phyloP scores from a whole-genome alignment of 2,888 invertebrate genomes.

The Drosophila phalerata region DNA sequence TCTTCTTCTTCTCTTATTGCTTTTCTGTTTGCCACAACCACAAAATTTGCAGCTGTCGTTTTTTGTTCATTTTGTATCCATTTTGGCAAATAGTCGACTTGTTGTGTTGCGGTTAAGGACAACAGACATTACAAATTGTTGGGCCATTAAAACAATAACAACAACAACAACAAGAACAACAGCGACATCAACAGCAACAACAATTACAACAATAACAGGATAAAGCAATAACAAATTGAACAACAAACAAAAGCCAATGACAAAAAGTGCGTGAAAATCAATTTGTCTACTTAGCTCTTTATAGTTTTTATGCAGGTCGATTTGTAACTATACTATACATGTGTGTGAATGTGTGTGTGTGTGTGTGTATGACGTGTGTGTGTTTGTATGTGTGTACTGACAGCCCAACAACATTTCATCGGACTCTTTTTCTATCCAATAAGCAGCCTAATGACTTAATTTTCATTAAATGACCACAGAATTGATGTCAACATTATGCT shows the following conservation, averaged over 20 bases:
- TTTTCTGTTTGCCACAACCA: conserved; percentile 4
- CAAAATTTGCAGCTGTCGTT: conserved; percentile 29
- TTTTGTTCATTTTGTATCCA: conserved; percentile 28
- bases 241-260: conserved; percentile 43
- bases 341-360: not conserved
- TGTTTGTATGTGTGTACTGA: conserved; percentile 21
- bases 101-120: conserved; percentile 44
- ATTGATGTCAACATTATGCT: conserved; percentile 60
- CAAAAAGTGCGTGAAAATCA: conserved; percentile 65
- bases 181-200: conserved; percentile 8
- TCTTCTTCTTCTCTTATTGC: too few species aligned
- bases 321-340: conserved; percentile 7
- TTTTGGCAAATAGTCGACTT: conserved; percentile 51
- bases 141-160: conserved; percentile 48
- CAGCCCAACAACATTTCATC: conserved; percentile 38
- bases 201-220: conserved; percentile 16
- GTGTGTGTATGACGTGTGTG: conserved; percentile 8
- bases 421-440: conserved; percentile 12
- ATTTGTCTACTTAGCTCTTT: conserved; percentile 52
- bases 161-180: conserved; percentile 12
- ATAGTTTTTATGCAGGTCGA: conserved; percentile 53
- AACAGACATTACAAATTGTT: conserved; percentile 52
- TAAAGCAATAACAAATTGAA: conserved; percentile 30
- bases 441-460: conserved; percentile 65
- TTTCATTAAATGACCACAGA: conserved; percentile 66